These are phyloP conservation scores for Heliconius nattereri DNA, from an alignment of 1,140 invertebrate genomes.

Conservation along the genomic window DNA sequence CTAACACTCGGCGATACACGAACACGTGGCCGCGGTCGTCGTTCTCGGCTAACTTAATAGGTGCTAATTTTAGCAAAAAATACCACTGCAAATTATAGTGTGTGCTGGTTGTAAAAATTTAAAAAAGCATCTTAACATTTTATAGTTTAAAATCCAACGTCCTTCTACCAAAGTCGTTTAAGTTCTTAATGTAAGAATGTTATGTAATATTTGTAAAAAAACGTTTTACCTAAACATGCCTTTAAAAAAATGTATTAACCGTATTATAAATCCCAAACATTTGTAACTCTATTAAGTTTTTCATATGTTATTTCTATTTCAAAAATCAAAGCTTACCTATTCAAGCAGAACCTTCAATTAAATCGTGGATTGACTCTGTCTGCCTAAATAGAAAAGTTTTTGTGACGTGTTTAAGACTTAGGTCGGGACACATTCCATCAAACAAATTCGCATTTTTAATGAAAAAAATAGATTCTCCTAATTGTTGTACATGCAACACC, in stretches of 20 bases:
- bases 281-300: too few relatives aligned
- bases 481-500: too few relatives aligned
- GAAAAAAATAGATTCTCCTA: too few relatives aligned
- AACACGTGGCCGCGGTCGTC: conserved; percentile 36
- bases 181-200: not conserved
- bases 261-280: too few relatives aligned
- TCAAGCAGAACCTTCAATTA: too few relatives aligned
- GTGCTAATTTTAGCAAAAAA: conserved; percentile 41
- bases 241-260: not conserved
- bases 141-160: not conserved
- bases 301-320: not conserved
- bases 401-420: too few relatives aligned
- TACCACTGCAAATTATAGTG: conserved; percentile 27
- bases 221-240: not conserved
- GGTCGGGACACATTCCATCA: too few relatives aligned
- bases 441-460: too few relatives aligned
- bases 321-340: conserved; percentile 80
- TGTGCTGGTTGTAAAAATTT: conserved; percentile 14
- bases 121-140: not conserved
- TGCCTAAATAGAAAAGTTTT: too few relatives aligned
- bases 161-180: conserved; percentile 2
- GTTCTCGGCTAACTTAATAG: conserved; percentile 31
- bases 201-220: not conserved
- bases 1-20: conserved; percentile 28
- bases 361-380: too few relatives aligned